Evolutionary conservation across 2,888 invertebrate genomes (phyloP).

Genomic region (Amphipyra tragopoginis): DNA sequence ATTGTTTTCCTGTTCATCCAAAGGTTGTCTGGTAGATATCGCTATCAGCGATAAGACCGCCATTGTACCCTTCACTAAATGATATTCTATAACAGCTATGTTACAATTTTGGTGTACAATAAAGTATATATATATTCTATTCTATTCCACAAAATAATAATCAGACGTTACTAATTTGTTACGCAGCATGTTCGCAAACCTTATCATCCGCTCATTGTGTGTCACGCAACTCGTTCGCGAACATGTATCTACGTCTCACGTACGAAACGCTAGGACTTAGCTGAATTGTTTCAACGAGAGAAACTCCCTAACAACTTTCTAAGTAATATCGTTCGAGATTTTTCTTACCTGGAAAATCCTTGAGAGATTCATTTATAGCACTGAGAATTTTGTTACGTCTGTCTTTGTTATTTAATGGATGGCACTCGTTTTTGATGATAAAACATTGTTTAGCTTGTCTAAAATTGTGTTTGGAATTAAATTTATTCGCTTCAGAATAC

Average conservation of each 20-base stretch:
- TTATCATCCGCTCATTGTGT: neutral
- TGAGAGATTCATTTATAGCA: constrained; percentile 34
- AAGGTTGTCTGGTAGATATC: too few relatives aligned
- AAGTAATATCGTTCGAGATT: constrained; percentile 38
- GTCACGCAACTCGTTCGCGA: constrained; percentile 16
- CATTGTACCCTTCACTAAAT: too few relatives aligned
- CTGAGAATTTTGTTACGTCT: constrained; percentile 1
- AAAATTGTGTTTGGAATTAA: neutral
- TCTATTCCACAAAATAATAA: neutral
- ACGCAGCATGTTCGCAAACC: constrained; percentile 6
- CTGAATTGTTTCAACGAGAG: constrained; percentile 52
- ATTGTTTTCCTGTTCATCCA: too few relatives aligned
- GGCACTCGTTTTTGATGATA: neutral
- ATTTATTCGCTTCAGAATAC: neutral
- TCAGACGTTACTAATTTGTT: neutral
- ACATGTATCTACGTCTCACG: constrained; percentile 29
- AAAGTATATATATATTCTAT: too few relatives aligned
- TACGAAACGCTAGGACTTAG: constrained; percentile 31
- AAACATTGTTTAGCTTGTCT: neutral
- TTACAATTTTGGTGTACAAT: too few relatives aligned
- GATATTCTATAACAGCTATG: too few relatives aligned
- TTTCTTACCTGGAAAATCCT: constrained; percentile 27
- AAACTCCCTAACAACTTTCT: constrained; percentile 44
- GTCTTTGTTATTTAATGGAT: constrained; percentile 8
- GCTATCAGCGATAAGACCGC: too few relatives aligned